Evolutionary conservation across 2,888 invertebrate genomes (phyloP).

Genomic region (Cantharis flavilabris): DNA sequence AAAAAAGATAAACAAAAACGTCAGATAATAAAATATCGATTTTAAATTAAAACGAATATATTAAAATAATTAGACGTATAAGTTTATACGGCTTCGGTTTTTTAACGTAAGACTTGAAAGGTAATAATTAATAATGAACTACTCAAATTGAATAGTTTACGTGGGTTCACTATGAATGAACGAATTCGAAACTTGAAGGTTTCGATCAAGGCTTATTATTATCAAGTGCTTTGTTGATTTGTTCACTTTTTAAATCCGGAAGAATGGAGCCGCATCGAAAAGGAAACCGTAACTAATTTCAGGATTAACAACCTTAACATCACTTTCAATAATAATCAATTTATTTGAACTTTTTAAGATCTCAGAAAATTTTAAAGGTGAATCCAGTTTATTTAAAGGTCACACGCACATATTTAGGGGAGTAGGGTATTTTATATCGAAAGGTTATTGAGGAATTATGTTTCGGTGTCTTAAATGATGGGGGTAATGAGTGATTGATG

Average conservation of each 20-base stretch:
- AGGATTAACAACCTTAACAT: not conserved
- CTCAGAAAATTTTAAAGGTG: not conserved
- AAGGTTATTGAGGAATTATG: not conserved
- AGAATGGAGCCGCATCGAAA: slow-evolving; percentile 1
- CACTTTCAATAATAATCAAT: not conserved
- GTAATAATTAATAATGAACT: slow-evolving; percentile 10
- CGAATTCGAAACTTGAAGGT: slow-evolving; percentile 9
- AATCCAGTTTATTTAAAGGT: not conserved
- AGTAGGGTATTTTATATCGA: not conserved
- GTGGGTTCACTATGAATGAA: slow-evolving; percentile 12
- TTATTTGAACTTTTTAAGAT: not conserved
- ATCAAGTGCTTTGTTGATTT: slow-evolving; percentile 3
- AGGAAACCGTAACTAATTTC: not conserved
- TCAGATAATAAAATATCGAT: not conserved
- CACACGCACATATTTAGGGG: not conserved
- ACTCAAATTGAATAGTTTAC: slow-evolving; percentile 7
- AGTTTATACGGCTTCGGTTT: not conserved
- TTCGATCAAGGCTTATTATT: slow-evolving; percentile 14
- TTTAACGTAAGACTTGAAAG: not conserved
- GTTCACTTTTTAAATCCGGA: slow-evolving; percentile 3
- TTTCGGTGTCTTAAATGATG: not conserved
- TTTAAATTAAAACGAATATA: not conserved
- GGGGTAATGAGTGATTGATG: not conserved
- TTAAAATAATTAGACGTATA: not conserved
- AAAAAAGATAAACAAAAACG: not conserved